phyloP scores from a whole-genome alignment of 1,140 invertebrate genomes.

The Periplaneta americana region DNA sequence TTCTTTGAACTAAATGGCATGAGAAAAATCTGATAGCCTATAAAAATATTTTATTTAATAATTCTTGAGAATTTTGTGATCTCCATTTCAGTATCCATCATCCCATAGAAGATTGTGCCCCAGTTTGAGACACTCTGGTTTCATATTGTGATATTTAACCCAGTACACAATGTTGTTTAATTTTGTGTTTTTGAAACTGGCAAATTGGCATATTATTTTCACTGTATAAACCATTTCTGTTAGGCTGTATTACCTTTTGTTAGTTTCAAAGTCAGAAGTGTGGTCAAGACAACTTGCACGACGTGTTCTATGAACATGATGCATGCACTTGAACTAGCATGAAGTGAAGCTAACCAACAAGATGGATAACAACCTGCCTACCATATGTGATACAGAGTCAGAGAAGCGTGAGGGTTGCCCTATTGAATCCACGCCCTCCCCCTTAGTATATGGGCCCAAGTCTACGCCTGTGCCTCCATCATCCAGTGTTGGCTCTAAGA shows the following conservation, averaged over 20 bases:
- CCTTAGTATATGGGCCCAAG: conserved; percentile 14
- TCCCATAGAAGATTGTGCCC: no score
- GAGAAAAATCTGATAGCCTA: no score
- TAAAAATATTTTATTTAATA: no score
- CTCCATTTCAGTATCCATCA: no score
- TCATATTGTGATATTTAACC: no score
- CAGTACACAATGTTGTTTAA: no score
- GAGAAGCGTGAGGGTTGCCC: conserved; percentile 14
- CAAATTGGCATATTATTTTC: not conserved
- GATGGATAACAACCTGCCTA: not conserved
- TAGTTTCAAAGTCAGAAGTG: not conserved
- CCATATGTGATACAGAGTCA: not conserved
- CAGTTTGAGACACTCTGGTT: no score
- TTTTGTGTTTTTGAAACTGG: no score
- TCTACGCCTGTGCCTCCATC: not conserved
- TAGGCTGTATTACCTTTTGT: not conserved
- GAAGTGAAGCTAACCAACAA: not conserved
- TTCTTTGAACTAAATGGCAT: no score
- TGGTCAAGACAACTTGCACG: not conserved
- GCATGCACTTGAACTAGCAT: not conserved
- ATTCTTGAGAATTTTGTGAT: no score
- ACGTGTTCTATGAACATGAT: not conserved
- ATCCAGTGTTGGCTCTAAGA: not conserved
- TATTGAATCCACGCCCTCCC: conserved; percentile 4
- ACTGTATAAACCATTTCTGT: not conserved